Evolutionary conservation across 1,140 invertebrate species (phyloP), one percentile per base, ranked within the genome.

Genomic region (Drosophila orena): DNA sequence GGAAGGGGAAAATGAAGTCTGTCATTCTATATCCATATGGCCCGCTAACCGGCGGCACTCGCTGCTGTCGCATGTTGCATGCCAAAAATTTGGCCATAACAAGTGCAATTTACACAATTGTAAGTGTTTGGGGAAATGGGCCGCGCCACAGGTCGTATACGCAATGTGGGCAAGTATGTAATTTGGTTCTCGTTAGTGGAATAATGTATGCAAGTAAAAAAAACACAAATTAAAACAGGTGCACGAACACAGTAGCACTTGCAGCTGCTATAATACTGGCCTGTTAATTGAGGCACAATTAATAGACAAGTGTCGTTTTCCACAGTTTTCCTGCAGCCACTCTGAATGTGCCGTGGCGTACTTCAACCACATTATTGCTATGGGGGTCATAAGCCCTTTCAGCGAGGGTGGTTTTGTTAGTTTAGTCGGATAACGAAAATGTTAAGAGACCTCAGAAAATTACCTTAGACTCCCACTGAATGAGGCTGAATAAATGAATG

Each of bases 1-100:
- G 54, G 62, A 49, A 27, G 71, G 57, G 76, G 60, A 92, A 92
- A 84, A 94, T 93, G 94, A 93, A 93, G 92, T 93, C 93, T 66
- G 92, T 93, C 50, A 93, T 93, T 54, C 89, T 94, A 49, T 93
- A 93, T 92, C 93, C 93, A 53, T 93, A 93, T 70, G 92, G 92
- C 72, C 92, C 93, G 70, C 81, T 92, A 57, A 92, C 91, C 38
- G 91, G 90, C 35, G 89, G 90, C 46, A 91, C 91, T 59, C 92
- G 93, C 53, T 95, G 94, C 89, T 94, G 94, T 81, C 93, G 94
- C 65, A 91, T 95, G 75, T 77, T 94, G 73, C 94, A 95, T 91
- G 94, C 95, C 66, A 94, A 95, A 88, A 94, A 95, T 90, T 94
- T 95, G 69, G 95, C 95, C 53, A 94, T 95, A 84, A 94, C 94